Evolutionary conservation across 2,888 invertebrate species (phyloP), one percentile per base, ranked within the genome.

Genomic region (Empis livida): DNA sequence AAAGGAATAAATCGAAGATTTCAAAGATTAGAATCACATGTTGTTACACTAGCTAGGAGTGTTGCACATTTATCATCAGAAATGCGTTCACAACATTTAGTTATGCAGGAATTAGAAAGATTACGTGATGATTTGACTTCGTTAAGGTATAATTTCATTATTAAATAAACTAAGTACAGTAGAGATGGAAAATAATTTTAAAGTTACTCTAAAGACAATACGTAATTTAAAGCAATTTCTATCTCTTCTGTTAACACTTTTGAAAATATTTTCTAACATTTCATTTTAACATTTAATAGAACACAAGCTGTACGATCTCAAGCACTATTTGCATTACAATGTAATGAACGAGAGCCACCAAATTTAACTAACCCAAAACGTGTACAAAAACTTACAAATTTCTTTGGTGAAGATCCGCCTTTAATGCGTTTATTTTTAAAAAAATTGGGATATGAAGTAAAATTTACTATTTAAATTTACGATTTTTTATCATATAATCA

Each of bases 401-500:
- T 93, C 75, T 93, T 93, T 72, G 93, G 92, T 23, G 87, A 89
- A 66, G 92, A 93, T 68, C 92, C 92, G 30, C 92, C 92, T 10
- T 76, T 92, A 54, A 80, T 92, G 70, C 77, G 91, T 66, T 75
- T 92, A 49, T 93, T 92, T 73, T 75, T 93, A 46, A 84, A 88
- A 71, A 89, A 88, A 70, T 77, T 93, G 54, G 92, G 92, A 59
- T 93, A 92, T 70, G 91, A 92, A 81, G 92, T 86, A 65, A 13
- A 14, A 31, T 32, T 20, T 31, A 17, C 4, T 35, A 16, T 37
- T 3, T 23, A 11, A 46, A 38, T 39, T 42, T 11, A 31, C 23
- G 39, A 17, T 17, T 32, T 37, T 37, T 15, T 13, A 38, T 35
- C 47, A 20, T 37, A 13, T 5, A 42, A 37, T 49, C 17, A 38